A percentile compares a stretch with the other conserved stretches of the same genome.
phyloP scores from a whole-genome alignment of 2,113 vertebrate genomes.

The Chaetodon trifascialis region DNA sequence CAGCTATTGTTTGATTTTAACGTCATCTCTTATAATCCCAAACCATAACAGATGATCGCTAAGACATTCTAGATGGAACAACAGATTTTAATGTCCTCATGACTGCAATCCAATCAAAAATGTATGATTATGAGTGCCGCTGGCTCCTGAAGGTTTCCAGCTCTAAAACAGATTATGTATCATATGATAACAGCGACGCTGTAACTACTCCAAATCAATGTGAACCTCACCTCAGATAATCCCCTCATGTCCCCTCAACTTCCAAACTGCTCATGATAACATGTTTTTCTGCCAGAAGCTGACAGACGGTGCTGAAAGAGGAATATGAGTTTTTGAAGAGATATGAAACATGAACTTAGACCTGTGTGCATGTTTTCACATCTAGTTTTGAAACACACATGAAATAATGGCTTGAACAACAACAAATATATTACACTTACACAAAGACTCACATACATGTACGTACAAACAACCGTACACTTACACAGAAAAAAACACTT shows the following conservation, averaged over 20 bases:
- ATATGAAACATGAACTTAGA: background rate
- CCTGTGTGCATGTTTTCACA: background rate
- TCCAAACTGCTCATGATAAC: conserved; percentile 36
- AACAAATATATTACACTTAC: background rate
- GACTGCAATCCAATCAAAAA: conserved; percentile 78
- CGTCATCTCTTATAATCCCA: conserved; percentile 73
- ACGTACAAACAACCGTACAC: background rate
- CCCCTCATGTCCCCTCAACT: conserved; percentile 14
- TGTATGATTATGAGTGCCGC: conserved; percentile 67
- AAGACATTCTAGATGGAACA: conserved; percentile 68
- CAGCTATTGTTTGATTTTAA: conserved; percentile 57
- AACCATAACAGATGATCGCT: conserved; percentile 74
- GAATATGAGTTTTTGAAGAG: background rate
- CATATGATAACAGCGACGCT: conserved; percentile 25
- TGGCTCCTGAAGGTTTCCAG: conserved; percentile 56
- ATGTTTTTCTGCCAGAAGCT: conserved; percentile 9
- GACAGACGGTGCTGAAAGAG: background rate
- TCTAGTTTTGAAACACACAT: background rate
- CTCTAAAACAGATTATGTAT: conserved; percentile 67
- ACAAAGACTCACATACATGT: background rate
- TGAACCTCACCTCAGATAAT: conserved; percentile 65
- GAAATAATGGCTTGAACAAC: background rate
- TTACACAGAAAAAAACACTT: background rate
- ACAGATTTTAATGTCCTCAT: conserved; percentile 74
- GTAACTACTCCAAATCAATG: conserved; percentile 23